phyloP scores from a whole-genome alignment of 2,888 invertebrate genomes.

The Diachrysia chrysitis region DNA sequence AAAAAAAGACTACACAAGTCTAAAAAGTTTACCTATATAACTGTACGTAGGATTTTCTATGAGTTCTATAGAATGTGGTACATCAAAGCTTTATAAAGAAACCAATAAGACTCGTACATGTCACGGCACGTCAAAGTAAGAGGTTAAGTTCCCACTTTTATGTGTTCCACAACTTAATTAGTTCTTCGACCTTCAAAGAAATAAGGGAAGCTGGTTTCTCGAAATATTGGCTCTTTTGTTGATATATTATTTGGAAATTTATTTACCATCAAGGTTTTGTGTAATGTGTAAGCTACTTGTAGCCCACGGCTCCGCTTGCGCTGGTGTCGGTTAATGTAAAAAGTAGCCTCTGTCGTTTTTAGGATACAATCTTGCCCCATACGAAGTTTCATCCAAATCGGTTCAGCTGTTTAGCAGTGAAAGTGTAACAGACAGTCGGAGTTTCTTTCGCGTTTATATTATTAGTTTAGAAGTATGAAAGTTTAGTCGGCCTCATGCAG shows the following conservation, averaged over 20 bases:
- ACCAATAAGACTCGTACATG: conserved; percentile 33
- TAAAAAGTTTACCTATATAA: neutral
- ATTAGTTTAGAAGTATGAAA: too few species aligned
- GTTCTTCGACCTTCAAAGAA: conserved; percentile 39
- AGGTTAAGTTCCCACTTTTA: conserved; percentile 50
- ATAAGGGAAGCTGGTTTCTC: conserved; percentile 9
- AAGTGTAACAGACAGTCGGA: too few species aligned
- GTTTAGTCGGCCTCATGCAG: too few species aligned
- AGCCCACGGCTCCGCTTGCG: too few species aligned
- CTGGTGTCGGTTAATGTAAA: too few species aligned
- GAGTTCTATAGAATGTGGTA: neutral
- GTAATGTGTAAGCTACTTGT: too few species aligned
- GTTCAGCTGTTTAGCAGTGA: too few species aligned
- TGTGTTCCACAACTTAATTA: conserved; percentile 52
- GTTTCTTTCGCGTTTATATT: too few species aligned
- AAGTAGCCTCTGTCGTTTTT: too few species aligned
- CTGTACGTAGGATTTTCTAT: neutral
- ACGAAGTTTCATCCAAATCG: too few species aligned
- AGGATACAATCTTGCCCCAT: too few species aligned
- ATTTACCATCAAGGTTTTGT: neutral
- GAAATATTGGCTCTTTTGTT: conserved; percentile 23
- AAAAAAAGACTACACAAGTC: neutral
- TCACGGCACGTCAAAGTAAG: conserved; percentile 31
- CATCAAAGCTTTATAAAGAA: conserved; percentile 34
- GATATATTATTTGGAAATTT: neutral